Evolutionary conservation across 2,113 vertebrate genomes (phyloP).

Genomic region (Zosterops hypoxanthus): DNA sequence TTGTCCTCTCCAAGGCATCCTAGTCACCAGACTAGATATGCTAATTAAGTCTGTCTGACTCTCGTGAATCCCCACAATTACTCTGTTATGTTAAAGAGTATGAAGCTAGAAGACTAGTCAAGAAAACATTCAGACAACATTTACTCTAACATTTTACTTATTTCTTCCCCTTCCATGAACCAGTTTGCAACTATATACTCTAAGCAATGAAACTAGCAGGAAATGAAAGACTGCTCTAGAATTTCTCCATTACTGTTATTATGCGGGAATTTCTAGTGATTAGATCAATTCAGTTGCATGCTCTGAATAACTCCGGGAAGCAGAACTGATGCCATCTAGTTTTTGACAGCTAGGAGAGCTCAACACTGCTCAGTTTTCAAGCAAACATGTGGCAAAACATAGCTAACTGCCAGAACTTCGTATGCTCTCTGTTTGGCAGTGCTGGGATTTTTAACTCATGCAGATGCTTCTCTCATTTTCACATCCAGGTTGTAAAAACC

Average conservation of each 20-base stretch:
- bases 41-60: too few relatives aligned
- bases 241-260: neutral
- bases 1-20: too few relatives aligned
- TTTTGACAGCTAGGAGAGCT: neutral
- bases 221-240: neutral
- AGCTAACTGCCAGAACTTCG: neutral
- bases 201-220: neutral
- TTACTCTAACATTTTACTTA: neutral
- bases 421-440: neutral
- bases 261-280: accelerated
- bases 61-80: too few relatives aligned
- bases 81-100: neutral
- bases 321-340: neutral
- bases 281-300: neutral
- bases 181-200: neutral
- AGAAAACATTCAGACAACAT: neutral
- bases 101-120: neutral
- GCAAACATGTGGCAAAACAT: neutral
- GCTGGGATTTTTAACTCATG: neutral
- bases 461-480: neutral
- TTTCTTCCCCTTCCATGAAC: neutral
- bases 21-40: too few relatives aligned
- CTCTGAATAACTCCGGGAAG: neutral
- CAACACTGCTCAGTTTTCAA: neutral
- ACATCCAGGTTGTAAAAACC: too few relatives aligned